Conservation (phyloP, 1,140 invertebrate species). For the Drosophila truncata region DNA sequence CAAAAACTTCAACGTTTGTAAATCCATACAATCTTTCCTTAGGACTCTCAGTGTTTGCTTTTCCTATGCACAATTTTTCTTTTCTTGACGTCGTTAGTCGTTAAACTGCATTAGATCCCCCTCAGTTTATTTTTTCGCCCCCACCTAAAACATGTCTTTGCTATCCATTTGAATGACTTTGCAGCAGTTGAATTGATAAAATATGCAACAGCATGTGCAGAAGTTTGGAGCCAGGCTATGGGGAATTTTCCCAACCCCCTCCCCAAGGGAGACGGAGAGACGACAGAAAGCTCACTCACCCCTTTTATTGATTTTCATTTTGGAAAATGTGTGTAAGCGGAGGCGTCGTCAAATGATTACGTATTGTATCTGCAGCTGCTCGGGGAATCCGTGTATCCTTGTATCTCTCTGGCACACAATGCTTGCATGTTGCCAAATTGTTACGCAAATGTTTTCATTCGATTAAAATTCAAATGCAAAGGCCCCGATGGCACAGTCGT, state of each 20-base stretch:
- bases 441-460: constrained; percentile 77
- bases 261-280: background rate
- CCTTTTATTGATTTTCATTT: constrained; percentile 68
- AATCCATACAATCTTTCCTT: too few species aligned
- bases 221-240: background rate
- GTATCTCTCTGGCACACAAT: constrained; percentile 5
- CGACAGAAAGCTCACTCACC: constrained; percentile 4
- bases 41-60: background rate
- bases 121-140: background rate
- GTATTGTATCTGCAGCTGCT: constrained; percentile 50
- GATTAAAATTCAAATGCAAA: constrained; percentile 66
- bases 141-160: constrained; percentile 25
- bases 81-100: constrained; percentile 7
- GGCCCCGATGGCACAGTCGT: constrained; percentile 41
- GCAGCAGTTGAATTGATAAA: constrained; percentile 54
- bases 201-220: constrained; percentile 52
- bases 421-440: constrained; percentile 65
- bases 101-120: constrained; percentile 19
- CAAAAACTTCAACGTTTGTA: too few species aligned
- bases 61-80: background rate
- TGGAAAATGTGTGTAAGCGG: constrained; percentile 56
- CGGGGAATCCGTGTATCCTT: constrained; percentile 12
- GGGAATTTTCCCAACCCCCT: background rate
- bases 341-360: constrained; percentile 63
- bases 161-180: constrained; percentile 40